Percentiles rank a stretch among this genome's conserved stretches.
Evolutionary conservation across 2,888 invertebrate genomes (phyloP).

Genomic region (Tinea pellionella): DNA sequence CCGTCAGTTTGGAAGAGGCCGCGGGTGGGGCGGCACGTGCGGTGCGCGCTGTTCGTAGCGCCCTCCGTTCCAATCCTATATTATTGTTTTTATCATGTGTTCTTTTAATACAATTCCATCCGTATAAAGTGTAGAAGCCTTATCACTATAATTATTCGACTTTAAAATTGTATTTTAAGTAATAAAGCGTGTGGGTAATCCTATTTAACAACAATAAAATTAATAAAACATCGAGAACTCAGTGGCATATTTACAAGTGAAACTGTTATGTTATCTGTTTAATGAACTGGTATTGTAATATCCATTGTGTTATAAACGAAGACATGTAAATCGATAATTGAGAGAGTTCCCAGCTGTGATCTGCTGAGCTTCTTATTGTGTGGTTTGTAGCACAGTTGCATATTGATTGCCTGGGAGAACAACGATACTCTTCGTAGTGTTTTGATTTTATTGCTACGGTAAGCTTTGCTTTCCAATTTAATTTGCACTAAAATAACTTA

Average conservation of each 20-base stretch:
- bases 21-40: slow-evolving; percentile 67
- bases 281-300: slow-evolving; percentile 28
- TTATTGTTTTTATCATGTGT: slow-evolving; percentile 49
- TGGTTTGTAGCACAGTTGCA: slow-evolving; percentile 50
- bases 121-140: slow-evolving; percentile 54
- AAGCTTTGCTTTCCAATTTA: slow-evolving; percentile 22
- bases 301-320: slow-evolving; percentile 44
- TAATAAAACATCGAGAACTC: slow-evolving; percentile 20
- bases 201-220: slow-evolving; percentile 32
- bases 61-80: slow-evolving; percentile 46
- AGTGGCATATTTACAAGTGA: slow-evolving; percentile 63
- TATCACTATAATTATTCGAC: slow-evolving; percentile 40
- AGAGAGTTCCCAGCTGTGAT: slow-evolving; percentile 45
- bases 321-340: slow-evolving; percentile 59
- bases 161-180: neutral
- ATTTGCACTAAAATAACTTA: too few species aligned
- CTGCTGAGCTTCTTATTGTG: slow-evolving; percentile 41
- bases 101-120: slow-evolving; percentile 54
- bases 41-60: slow-evolving; percentile 39
- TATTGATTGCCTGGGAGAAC: slow-evolving; percentile 47
- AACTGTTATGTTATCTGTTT: slow-evolving; percentile 43
- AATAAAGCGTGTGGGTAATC: slow-evolving; percentile 21
- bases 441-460: slow-evolving; percentile 30
- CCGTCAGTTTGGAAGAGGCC: slow-evolving; percentile 54
- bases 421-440: neutral